Evolutionary conservation across 2,113 vertebrate species (phyloP).

Genomic region (Phrynosoma blainvillii): DNA sequence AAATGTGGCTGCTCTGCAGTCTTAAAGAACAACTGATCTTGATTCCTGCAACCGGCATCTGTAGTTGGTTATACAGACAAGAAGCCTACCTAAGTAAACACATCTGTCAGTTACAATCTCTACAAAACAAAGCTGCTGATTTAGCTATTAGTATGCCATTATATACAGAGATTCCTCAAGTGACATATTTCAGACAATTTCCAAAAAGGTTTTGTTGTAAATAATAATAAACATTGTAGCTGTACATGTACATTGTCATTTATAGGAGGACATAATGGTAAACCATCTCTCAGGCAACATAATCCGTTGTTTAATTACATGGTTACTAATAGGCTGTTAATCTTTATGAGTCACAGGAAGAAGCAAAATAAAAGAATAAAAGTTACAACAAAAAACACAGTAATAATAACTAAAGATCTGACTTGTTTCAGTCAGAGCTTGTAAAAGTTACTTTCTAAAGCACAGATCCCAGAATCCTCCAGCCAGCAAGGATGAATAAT

Average conservation of each 20-base stretch:
- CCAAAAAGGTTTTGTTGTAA: neutral
- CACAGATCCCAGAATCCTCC: too few species aligned
- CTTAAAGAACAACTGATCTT: conserved; percentile 35
- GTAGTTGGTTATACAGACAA: conserved; percentile 34
- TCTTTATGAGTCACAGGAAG: too few species aligned
- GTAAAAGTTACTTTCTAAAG: too few species aligned
- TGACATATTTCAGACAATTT: neutral
- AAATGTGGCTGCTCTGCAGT: conserved; percentile 7
- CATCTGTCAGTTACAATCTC: neutral
- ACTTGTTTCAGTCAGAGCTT: too few species aligned
- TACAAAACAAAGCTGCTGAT: neutral
- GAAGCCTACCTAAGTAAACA: neutral
- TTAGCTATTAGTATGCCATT: neutral
- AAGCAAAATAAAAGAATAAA: too few species aligned
- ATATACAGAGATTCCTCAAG: neutral
- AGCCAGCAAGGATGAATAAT: too few species aligned
- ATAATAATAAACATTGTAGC: neutral
- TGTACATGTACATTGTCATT: too few species aligned
- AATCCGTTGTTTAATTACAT: neutral
- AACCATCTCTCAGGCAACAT: neutral
- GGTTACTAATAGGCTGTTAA: neutral
- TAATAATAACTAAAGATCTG: too few species aligned
- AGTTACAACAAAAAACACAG: neutral
- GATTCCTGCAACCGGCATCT: conserved; percentile 6
- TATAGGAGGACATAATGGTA: neutral